Evolutionary conservation across 2,113 vertebrate genomes (phyloP), one percentile per base, ranked within the genome.

Genomic region (Phasianus colchicus): DNA sequence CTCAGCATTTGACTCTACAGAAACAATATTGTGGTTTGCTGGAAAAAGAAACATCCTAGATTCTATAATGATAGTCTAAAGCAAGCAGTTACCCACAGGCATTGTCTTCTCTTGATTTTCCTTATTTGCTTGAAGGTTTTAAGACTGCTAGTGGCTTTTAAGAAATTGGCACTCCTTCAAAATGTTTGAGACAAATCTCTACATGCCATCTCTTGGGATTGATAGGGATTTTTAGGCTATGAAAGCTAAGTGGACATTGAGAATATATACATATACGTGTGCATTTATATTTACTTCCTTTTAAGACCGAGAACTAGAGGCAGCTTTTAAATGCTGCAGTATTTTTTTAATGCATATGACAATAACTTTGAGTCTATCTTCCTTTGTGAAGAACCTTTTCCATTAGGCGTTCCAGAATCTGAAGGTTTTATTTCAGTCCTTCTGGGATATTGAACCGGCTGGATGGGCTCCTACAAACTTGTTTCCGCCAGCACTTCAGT

Each of bases 401-500:
- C 5, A 1, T 70, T 45, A 73, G 50, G 34, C 36, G 42, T 88
- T 86, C 21, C 52, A 75, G 76, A 72, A 64, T 55, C 73, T 71
- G 75, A 42, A 16, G 42, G 43, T 78, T 80, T 64, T 60, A 42
- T 79, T 90, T 83, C 24, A 86, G 77, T 42, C 71, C 69, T 85
- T 86, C 40, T 50, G 40, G 48, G 13, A 18, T 69, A 75, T 73
- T 36, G 36, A 61, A 13, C 55, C 77, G 40, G 29, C 74, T 94
- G 66, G 60, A 71, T 91, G 64, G 80, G 34, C 34, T 13, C 71
- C 88, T 89, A 88, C 69, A 84, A 90, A 90, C 38, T 93, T 81
- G 96, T 65, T 93, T 88, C 52, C 90, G 73, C 65, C 71, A 83
- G 80, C 80, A n/a, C 22, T 90, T 91, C 73, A 71, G 7, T 60